A percentile compares a stretch with the other conserved stretches of the same genome.
Conservation (phyloP, 2,113 vertebrate species). For the Paralichthys olivaceus region DNA sequence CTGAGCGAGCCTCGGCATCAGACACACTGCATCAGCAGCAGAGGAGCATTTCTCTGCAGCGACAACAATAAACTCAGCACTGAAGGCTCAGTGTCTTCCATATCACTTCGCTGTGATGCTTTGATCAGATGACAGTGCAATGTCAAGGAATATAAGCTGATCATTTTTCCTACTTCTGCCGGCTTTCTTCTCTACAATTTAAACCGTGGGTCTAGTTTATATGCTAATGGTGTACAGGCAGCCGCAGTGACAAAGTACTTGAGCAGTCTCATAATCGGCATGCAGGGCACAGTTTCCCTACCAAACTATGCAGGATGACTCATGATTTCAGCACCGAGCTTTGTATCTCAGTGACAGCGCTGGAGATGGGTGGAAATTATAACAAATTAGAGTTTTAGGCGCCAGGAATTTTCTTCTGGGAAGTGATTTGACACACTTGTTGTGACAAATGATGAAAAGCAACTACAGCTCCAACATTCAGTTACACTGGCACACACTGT, state of each 20-base stretch:
- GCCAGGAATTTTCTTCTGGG: slow-evolving; percentile 7
- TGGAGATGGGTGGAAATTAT: slow-evolving; percentile 4
- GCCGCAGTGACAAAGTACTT: slow-evolving; percentile 23
- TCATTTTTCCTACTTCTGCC: slow-evolving; percentile 7
- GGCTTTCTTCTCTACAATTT: slow-evolving; percentile 14
- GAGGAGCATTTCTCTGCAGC: slow-evolving; percentile 12
- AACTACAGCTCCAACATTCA: slow-evolving; percentile 6
- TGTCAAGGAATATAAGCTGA: slow-evolving; percentile 23
- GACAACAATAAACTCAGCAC: slow-evolving; percentile 9
- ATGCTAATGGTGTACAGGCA: slow-evolving; percentile 53
- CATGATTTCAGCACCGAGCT: slow-evolving; percentile 27
- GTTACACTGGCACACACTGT: not conserved
- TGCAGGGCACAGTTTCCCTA: slow-evolving; percentile 9
- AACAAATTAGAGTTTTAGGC: not conserved
- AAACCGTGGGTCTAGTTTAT: slow-evolving; percentile 24
- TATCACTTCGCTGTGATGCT: not conserved
- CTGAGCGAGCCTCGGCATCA: slow-evolving; percentile 30
- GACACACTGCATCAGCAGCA: slow-evolving; percentile 23
- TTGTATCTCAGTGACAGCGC: slow-evolving; percentile 17
- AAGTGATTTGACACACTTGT: slow-evolving; percentile 12
- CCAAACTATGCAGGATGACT: slow-evolving; percentile 27
- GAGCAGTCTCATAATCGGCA: slow-evolving; percentile 17
- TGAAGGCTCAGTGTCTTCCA: not conserved
- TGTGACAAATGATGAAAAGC: slow-evolving; percentile 1
- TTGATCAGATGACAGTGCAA: slow-evolving; percentile 20